These are phyloP conservation scores for Mustela lutreola DNA, from an alignment of 2,113 vertebrate species.

Conservation along the genomic window DNA sequence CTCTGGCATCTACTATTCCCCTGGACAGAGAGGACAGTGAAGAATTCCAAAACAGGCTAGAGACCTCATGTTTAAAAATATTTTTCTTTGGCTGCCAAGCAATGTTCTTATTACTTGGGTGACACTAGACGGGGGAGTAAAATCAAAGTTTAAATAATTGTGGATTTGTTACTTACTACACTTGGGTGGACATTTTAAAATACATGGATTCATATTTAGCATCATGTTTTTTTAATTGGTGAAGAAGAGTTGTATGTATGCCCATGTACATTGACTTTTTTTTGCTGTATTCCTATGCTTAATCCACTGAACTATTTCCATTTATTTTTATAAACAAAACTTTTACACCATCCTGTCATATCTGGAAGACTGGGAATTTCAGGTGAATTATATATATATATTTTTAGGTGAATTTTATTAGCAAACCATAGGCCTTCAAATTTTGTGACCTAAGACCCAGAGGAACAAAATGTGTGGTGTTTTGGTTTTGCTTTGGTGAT, in stretches of 20 bases:
- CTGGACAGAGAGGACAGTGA: neutral
- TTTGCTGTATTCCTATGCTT: neutral
- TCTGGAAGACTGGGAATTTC: neutral
- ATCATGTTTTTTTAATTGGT: neutral
- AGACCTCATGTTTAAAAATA: neutral
- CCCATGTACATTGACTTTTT: neutral
- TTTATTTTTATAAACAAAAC: neutral
- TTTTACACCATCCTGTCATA: neutral
- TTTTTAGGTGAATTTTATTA: neutral
- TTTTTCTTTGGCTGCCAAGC: neutral
- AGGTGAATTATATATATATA: neutral
- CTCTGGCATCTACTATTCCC: rapidly evolving
- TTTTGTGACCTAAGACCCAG: neutral
- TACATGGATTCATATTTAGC: neutral
- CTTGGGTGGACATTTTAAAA: neutral
- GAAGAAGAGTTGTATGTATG: neutral
- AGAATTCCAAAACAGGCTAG: neutral
- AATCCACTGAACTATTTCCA: neutral
- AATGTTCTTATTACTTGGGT: neutral
- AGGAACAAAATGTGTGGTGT: neutral
- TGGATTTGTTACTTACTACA: neutral
- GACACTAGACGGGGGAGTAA: neutral
- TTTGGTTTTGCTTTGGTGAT: neutral
- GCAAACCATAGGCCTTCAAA: neutral
- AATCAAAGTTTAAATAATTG: neutral